These are phyloP conservation scores for Synanthedon formicaeformis DNA, from an alignment of 2,888 invertebrate species.

Conservation along the genomic window DNA sequence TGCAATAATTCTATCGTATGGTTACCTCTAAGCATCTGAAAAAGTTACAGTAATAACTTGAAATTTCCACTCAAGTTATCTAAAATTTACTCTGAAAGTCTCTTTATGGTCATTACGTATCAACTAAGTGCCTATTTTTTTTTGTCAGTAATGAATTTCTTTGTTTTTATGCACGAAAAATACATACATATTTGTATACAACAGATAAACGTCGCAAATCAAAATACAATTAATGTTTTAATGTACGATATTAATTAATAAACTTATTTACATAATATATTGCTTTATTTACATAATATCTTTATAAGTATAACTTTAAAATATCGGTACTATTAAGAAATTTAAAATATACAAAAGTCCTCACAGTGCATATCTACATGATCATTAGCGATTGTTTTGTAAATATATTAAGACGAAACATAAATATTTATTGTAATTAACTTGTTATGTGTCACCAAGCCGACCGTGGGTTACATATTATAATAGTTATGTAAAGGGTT, in stretches of 20 bases:
- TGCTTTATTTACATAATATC: background rate
- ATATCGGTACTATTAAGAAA: background rate
- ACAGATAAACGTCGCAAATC: no score
- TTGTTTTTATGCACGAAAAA: no score
- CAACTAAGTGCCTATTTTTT: no score
- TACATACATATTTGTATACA: no score
- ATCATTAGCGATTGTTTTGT: conserved; percentile 51
- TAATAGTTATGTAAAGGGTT: background rate
- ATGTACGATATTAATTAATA: background rate
- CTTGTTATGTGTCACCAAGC: background rate
- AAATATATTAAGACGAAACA: conserved; percentile 41
- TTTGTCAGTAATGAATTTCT: no score
- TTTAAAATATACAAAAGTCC: background rate
- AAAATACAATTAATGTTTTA: no score
- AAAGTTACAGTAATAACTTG: no score
- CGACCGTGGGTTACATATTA: background rate
- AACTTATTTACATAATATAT: background rate
- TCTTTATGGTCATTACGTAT: no score
- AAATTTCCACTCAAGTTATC: no score
- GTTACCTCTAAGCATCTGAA: no score
- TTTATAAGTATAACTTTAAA: background rate
- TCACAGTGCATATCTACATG: conserved; percentile 1
- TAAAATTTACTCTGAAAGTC: no score
- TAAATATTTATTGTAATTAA: conserved; percentile 40
- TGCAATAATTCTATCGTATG: no score